A percentile compares a stretch with the other conserved stretches of the same genome.
These are phyloP conservation scores for Yponomeuta evonymella DNA, from an alignment of 2,888 invertebrate genomes.

Conservation along the genomic window DNA sequence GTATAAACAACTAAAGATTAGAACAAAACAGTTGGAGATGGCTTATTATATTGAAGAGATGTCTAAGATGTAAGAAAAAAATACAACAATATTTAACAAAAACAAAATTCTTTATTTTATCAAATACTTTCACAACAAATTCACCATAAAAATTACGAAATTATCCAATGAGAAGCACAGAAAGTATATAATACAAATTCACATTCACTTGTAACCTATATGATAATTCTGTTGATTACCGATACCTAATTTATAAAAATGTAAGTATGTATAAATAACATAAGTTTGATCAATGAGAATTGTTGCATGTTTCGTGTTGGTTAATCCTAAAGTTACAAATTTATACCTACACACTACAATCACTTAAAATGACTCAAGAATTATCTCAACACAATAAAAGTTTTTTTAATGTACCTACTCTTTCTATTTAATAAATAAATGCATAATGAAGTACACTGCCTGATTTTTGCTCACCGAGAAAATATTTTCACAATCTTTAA, in stretches of 20 bases:
- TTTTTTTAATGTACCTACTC: too few species aligned
- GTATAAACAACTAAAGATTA: slow-evolving; percentile 49
- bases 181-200: too few species aligned
- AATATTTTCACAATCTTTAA: neutral
- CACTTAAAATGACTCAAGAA: too few species aligned
- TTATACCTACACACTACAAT: too few species aligned
- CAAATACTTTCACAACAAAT: slow-evolving; percentile 1
- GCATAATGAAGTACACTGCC: neutral
- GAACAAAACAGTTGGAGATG: slow-evolving; percentile 45
- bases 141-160: neutral
- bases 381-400: too few species aligned
- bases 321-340: neutral
- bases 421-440: too few species aligned
- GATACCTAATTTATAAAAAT: too few species aligned
- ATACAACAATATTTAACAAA: slow-evolving; percentile 10
- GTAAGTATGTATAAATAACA: too few species aligned
- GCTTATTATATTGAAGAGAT: slow-evolving; percentile 51
- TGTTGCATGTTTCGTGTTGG: neutral
- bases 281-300: neutral
- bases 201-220: too few species aligned
- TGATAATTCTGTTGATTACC: too few species aligned
- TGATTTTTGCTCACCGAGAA: neutral
- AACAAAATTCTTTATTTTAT: slow-evolving; percentile 3
- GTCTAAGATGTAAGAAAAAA: slow-evolving; percentile 28
- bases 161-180: too few species aligned